These are phyloP conservation scores for Parnassius smintheus DNA, from an alignment of 2,888 invertebrate genomes.

Conservation along the genomic window DNA sequence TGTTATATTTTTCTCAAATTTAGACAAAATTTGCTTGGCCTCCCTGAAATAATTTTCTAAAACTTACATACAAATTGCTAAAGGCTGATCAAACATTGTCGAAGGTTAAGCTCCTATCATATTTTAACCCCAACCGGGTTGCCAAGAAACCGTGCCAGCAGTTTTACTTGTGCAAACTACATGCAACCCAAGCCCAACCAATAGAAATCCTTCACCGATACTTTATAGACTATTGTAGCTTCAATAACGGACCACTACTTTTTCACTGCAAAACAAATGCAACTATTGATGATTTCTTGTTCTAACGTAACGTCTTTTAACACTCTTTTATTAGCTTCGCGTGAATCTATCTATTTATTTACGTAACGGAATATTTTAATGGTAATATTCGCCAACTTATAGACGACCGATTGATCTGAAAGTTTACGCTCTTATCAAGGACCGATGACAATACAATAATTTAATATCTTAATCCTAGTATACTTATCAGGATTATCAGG, in stretches of 20 bases:
- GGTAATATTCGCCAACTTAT: no score
- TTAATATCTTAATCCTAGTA: no score
- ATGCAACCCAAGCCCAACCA: slow-evolving; percentile 29
- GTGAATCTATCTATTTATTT: no score
- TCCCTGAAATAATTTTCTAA: neutral
- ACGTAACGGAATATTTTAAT: no score
- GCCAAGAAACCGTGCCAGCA: slow-evolving; percentile 36
- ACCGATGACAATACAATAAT: no score
- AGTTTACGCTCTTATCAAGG: no score
- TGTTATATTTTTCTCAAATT: no score
- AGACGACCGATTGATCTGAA: no score
- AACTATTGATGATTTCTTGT: no score
- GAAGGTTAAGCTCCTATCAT: slow-evolving; percentile 31
- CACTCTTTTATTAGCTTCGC: no score
- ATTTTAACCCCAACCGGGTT: slow-evolving; percentile 30
- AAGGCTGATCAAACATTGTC: slow-evolving; percentile 23
- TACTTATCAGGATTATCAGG: no score
- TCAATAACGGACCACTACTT: slow-evolving; percentile 12
- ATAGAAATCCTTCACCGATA: slow-evolving; percentile 24
- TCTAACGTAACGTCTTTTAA: no score
- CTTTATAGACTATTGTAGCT: slow-evolving; percentile 22
- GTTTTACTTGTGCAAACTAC: slow-evolving; percentile 35
- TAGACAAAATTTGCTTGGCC: neutral
- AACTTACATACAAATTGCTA: slow-evolving; percentile 20
- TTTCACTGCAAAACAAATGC: neutral